A percentile compares a stretch with the other conserved stretches of the same genome.
These are phyloP conservation scores for Embidobia sp. DNA, from an alignment of 2,888 invertebrate genomes.

Conservation along the genomic window DNA sequence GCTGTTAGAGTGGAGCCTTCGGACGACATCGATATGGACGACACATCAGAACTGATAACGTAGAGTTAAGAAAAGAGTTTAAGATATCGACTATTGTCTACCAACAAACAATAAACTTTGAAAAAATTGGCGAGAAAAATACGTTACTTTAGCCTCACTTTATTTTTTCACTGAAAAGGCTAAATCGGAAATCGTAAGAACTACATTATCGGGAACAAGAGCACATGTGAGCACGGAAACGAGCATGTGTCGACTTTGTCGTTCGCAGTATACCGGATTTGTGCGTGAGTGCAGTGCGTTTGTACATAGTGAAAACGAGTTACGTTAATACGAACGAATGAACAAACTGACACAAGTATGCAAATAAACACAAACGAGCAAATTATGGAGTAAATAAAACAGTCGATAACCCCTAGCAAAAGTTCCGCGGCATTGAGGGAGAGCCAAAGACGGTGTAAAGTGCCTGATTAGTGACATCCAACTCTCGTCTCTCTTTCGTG, in stretches of 20 bases:
- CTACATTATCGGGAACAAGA: constrained; percentile 12
- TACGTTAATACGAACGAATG: too few species aligned
- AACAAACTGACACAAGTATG: neutral
- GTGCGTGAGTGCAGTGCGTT: constrained; percentile 61
- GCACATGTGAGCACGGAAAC: constrained; percentile 6
- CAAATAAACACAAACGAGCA: constrained; percentile 17
- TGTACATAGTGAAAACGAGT: constrained; percentile 66
- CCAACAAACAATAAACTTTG: constrained; percentile 37
- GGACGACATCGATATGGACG: constrained; percentile 78
- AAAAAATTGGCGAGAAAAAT: constrained; percentile 3
- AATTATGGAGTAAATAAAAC: constrained; percentile 42
- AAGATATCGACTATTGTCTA: too few species aligned
- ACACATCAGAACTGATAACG: constrained; percentile 79
- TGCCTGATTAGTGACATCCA: constrained; percentile 80
- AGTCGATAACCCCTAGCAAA: constrained; percentile 35
- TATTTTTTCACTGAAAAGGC: constrained; percentile 10
- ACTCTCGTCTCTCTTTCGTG: constrained; percentile 71
- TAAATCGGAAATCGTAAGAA: constrained; percentile 7
- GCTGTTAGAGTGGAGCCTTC: constrained; percentile 77
- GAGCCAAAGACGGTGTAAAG: constrained; percentile 78
- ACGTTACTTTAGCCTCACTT: neutral
- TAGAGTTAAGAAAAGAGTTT: too few species aligned
- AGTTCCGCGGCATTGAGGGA: constrained; percentile 59
- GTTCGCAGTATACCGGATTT: constrained; percentile 40
- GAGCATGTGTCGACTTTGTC: constrained; percentile 29